Base-by-base conservation (phyloP, 2,888 invertebrate species). In the Tiliacea citrago region DNA sequence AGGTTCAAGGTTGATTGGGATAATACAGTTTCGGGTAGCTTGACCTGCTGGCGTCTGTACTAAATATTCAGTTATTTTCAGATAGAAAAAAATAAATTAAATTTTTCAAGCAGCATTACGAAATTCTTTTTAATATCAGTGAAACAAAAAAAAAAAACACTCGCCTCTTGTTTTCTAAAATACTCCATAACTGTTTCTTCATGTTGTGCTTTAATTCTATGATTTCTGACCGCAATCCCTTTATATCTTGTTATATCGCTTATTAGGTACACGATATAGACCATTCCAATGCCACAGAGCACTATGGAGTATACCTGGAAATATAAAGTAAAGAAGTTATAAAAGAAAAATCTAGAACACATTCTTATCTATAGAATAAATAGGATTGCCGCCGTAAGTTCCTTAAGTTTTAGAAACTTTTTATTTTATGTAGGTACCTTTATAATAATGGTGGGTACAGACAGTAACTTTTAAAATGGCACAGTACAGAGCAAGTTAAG, bases 221-320 rank as follows among this genome's bases (percentile, higher is more conserved):
- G 92, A 82, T 96, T 95, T 85, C 94, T 94, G 57, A 95, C 91
- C 5, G 95, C 96, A 77, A 94, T 94, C 0, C 90, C 90, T 86
- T 97, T 97, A 87, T 97, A 97, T 71, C 97, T 90, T 66, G 96
- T 93, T 73, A 98, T 97, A 87, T 98, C 98, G 51, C 97, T 90
- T 77, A 97, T 96, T 60, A 98, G 92, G 88, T 96, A 98, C 39
- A 97, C 77, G 55, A 98, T 93, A 92, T 97, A 98, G 2, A 97
- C 24, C 58, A 98, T 95, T 63, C 98, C 97, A 49, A 97, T 89
- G 8, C 93, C 81, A 29, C 97, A 96, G 63, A 98, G 92, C 75
- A 96, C 92, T 49, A 98, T 94, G 77, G 97, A 97, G 92, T 97
- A 98, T 66, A 97, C 93, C 98, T 98, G 92, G 81, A 96, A 96